Evolutionary conservation across 2,888 invertebrate genomes (phyloP), one percentile per base, ranked within the genome.

Genomic region (Perithous albicinctus): DNA sequence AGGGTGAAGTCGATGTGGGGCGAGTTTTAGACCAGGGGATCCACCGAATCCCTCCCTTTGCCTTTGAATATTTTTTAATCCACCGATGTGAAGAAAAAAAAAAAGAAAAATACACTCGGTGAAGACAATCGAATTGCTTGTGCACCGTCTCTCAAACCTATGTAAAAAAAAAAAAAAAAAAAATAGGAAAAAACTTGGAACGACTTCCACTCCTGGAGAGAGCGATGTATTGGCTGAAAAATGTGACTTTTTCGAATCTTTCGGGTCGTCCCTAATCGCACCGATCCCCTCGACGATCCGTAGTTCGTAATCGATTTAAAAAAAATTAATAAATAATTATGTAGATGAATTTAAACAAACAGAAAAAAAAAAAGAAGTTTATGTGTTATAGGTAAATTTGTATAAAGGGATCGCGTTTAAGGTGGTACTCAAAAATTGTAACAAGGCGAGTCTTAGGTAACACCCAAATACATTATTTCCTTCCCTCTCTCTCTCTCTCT

Each of bases 361-460:
- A 59, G 6, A 29, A 29, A n/a, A n/a, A 54, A 54, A 54, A 54
- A 81, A 48, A 8, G 32, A 77, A 77, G 35, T 81, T 61, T 74
- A 56, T 56, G 77, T 81, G 69, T 74, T 81, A 63, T 83, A 80
- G 83, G 56, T 73, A 74, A 83, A 83, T 83, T 83, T 80, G 80
- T 83, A 83, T 80, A 83, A 81, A 83, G 41, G 20, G 43, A 59
- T 54, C 32, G 54, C 70, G 63, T 43, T 66, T 26, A 54, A 18
- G 59, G 59, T 59, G 59, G 51, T 48, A 73, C 67, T 69, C 51
- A 38, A 73, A 67, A 74, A 67, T 32, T 76, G 59, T 70, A 67
- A 76, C 43, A 66, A 35, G 43, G 26, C 66, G 56, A 67, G 59
- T 59, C 59, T 72, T 73, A 41, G 63, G 38, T 26, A 64, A 64